Evolutionary conservation across 2,888 invertebrate species (phyloP).

Genomic region (Hypomecis punctinalis): DNA sequence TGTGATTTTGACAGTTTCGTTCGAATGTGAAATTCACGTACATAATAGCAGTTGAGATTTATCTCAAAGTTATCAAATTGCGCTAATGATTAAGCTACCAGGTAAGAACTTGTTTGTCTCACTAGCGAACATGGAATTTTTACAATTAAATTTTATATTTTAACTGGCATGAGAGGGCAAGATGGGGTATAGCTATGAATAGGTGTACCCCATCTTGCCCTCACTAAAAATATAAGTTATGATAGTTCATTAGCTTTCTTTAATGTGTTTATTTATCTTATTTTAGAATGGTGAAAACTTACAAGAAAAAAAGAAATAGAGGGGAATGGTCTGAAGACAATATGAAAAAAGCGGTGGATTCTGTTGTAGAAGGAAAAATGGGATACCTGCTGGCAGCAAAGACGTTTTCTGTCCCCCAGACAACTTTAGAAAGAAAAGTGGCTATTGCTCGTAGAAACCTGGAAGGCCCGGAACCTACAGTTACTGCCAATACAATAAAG

Average conservation of each 20-base stretch:
- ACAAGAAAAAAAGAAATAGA: neutral
- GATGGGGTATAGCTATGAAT: slow-evolving; percentile 12
- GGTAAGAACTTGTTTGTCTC: slow-evolving; percentile 12
- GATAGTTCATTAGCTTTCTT: slow-evolving; percentile 4
- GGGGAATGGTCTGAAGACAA: neutral
- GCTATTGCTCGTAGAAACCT: neutral
- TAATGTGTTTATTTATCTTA: slow-evolving; percentile 9
- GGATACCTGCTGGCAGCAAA: neutral
- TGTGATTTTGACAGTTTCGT: slow-evolving; percentile 6
- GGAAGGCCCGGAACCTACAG: too few species aligned
- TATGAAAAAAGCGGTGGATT: slow-evolving; percentile 8
- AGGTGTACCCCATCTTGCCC: slow-evolving; percentile 11
- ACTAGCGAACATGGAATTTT: slow-evolving; percentile 11
- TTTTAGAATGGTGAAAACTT: slow-evolving; percentile 6
- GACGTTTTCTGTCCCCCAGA: neutral
- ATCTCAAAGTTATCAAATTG: slow-evolving; percentile 4
- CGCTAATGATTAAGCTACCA: slow-evolving; percentile 9
- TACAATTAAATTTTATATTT: slow-evolving; percentile 10
- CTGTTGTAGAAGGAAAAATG: slow-evolving; percentile 10
- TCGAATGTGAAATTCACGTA: slow-evolving; percentile 12
- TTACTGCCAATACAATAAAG: neutral
- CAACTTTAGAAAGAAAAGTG: neutral
- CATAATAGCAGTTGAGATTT: slow-evolving; percentile 11
- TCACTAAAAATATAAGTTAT: slow-evolving; percentile 8
- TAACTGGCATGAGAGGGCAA: slow-evolving; percentile 10